phyloP scores from a whole-genome alignment of 2,113 vertebrate genomes.

The Clarias batrachus region DNA sequence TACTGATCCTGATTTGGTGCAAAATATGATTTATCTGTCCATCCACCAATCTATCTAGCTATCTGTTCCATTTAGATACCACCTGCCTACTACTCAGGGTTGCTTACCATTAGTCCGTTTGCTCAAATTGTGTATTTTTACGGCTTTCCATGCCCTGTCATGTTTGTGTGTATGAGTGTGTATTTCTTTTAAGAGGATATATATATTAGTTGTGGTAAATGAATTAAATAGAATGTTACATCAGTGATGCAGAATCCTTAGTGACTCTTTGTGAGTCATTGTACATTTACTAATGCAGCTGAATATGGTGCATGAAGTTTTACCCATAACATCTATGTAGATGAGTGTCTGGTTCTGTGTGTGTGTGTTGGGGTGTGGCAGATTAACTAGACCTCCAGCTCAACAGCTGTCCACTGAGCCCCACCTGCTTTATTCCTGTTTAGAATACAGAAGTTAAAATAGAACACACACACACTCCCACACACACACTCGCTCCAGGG shows the following conservation, averaged over 20 bases:
- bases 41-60: neutral
- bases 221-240: neutral
- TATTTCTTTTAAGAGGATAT: neutral
- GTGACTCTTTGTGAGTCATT: neutral
- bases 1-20: neutral
- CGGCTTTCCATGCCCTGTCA: neutral
- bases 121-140: neutral
- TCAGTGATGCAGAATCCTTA: neutral
- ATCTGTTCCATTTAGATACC: neutral
- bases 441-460: constrained; percentile 49
- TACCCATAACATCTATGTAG: neutral
- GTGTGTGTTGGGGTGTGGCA: constrained; percentile 7
- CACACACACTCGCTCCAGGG: constrained; percentile 9
- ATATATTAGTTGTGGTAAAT: neutral
- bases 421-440: constrained; percentile 50
- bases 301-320: neutral
- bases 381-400: constrained; percentile 26
- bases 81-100: neutral
- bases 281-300: neutral
- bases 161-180: neutral
- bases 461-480: constrained; percentile 15
- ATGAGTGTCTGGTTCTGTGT: neutral
- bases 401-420: constrained; percentile 44
- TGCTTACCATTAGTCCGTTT: neutral
- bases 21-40: neutral